A percentile compares a stretch with the other conserved stretches of the same genome.
Evolutionary conservation across 2,888 invertebrate genomes (phyloP).

Genomic region (Perizoma affinitatum): DNA sequence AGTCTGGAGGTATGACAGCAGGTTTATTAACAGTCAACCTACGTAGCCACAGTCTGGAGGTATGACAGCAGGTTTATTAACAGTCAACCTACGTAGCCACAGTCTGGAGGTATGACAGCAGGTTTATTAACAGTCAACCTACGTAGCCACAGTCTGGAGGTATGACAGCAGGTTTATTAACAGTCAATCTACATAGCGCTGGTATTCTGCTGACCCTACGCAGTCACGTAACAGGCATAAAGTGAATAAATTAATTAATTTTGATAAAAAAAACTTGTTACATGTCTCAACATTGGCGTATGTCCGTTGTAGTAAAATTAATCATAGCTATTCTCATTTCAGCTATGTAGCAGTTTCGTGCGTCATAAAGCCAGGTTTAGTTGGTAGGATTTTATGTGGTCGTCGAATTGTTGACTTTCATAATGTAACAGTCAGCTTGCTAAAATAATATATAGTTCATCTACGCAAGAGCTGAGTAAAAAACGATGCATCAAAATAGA

Average conservation of each 20-base stretch:
- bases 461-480: too few relatives aligned
- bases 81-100: conserved; percentile 7
- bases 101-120: not conserved
- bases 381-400: conserved; percentile 23
- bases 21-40: conserved; percentile 7
- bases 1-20: not conserved
- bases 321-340: not conserved
- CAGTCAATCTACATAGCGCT: not conserved
- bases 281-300: too few relatives aligned
- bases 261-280: too few relatives aligned
- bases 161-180: conserved; percentile 7
- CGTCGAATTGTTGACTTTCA: conserved; percentile 14
- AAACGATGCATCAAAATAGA: too few relatives aligned
- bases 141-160: not conserved
- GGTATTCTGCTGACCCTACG: too few relatives aligned
- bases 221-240: too few relatives aligned
- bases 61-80: conserved; percentile 7
- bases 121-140: conserved; percentile 7
- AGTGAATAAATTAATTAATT: too few relatives aligned
- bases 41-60: not conserved
- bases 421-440: conserved; percentile 16
- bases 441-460: not conserved
- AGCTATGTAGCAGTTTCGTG: conserved; percentile 20
- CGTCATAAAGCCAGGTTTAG: conserved; percentile 28
- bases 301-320: too few relatives aligned